Base-by-base conservation (phyloP, 2,797 vertebrate genomes). In the Luscinia luscinia region DNA sequence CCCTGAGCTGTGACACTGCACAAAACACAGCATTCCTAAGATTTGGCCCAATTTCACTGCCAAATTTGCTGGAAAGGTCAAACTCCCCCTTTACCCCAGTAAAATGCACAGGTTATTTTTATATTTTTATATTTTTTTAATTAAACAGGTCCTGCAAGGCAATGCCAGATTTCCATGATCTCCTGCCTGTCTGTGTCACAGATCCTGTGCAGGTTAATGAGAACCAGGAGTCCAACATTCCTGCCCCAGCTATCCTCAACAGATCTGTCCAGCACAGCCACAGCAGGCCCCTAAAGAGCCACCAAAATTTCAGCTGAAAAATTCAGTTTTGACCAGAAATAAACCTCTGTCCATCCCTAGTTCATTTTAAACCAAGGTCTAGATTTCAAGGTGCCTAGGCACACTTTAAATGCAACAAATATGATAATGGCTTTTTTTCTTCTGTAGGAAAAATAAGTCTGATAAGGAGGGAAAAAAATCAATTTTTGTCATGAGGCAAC, bases 1-100 rank as follows among this genome's bases (percentile, higher is more conserved):
- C 19, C 55, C 45, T 0, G 4, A 52, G 43, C n/a, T 43, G 15
- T 0, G 4, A 9, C 52, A 40, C 5, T 0, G 13, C 68, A n/a
- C 15, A 22, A 7, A 20, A 5, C 21, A 24, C 16, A 40, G 58
- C 4, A 32, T 30, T 28, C 6, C 34, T 32, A 23, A 66, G 5
- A 78, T 6, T 8, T 15, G 34, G 40, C 34, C 63, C 9, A 3
- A 41, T 72, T 80, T 54, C 66, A 46, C 51, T 48, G n/a, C 51
- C 2, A 3, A 51, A 62, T 67, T 55, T 40, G 17, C 41, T 58
- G 36, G 12, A n/a, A 75, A 66, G n/a, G 43, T 62, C 61, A 78
- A 75, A 51, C 11, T 4, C 13, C 1, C 3, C 9, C 3, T 34
- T 84, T 51, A 36, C 9, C 15, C 48, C 27, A 41, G 36, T 1